Base-by-base conservation (phyloP, 2,797 vertebrate genomes). In the Ctenosaura bakeri region DNA sequence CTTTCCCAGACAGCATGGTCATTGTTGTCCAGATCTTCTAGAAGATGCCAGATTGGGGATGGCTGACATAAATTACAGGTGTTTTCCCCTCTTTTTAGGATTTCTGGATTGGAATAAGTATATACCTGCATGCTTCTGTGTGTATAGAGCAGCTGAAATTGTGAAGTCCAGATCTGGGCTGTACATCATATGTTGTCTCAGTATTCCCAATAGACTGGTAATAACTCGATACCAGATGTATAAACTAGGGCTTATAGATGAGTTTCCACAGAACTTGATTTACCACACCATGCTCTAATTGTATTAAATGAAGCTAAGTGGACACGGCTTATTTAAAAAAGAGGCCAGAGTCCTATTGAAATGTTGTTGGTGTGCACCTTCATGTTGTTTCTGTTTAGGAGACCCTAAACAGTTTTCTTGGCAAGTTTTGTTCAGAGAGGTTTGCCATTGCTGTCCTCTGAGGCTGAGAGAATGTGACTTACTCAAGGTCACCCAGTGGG, bases 71-170 rank as follows among this genome's bases (percentile, higher is more conserved):
- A 81, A 4, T 46, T 38, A 6, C 18, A 59, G 22, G 14, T 83
- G 35, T 69, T 56, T 84, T n/a, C 4, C 3, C 91, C 88, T 52
- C 52, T 35, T 69, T 5, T 87, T 78, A 38, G 16, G 71, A 69
- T 18, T 92, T 91, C 13, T 91, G 20, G 66, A 85, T 86, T 82
- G 46, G 18, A 89, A 26, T 90, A n/a, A 7, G 20, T 13, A 14
- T 8, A 1, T 32, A 77, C 24, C 6, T 35, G 2, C 88, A 29
- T 12, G 12, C 6, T 38, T 74, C 52, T 16, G 20, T 85, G 46
- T 20, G 22, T 24, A 12, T 4, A 64, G 26, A 54, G 7, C 83
- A 24, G 20, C 1, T 82, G 12, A 71, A 38, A 35, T 59, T 4
- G 14, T 73, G 38, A 71, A 59, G 54, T 12, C 66, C 50, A 18